These are phyloP conservation scores for Portevinia maculata DNA, from an alignment of 2,888 invertebrate genomes.

Conservation along the genomic window DNA sequence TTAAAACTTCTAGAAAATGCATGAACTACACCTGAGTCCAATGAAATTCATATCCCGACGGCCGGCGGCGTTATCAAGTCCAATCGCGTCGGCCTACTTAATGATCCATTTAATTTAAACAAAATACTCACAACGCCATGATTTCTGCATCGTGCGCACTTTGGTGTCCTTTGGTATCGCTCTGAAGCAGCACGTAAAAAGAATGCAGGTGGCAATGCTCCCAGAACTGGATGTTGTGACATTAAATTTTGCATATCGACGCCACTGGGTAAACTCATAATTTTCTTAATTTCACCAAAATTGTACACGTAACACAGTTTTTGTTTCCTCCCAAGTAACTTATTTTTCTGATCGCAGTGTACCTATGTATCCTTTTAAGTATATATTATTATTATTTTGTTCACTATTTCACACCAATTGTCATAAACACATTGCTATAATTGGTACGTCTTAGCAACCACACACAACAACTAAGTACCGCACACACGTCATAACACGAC, in stretches of 20 bases:
- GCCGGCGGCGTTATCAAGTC: no score
- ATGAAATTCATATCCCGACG: not conserved
- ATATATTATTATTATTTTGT: no score
- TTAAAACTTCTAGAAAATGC: no score
- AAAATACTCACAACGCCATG: conserved; percentile 95
- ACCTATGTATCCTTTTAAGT: not conserved
- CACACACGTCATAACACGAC: conserved; percentile 80
- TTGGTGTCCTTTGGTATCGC: conserved; percentile 97
- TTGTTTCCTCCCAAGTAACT: conserved; percentile 15
- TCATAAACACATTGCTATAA: conserved; percentile 43
- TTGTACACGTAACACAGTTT: conserved; percentile 13
- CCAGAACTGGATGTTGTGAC: conserved; percentile 92
- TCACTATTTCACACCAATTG: conserved; percentile 17
- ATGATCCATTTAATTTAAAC: no score
- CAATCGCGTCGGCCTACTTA: no score
- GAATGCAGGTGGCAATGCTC: conserved; percentile 92
- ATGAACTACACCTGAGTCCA: not conserved
- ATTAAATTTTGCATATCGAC: conserved; percentile 94
- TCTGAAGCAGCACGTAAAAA: conserved; percentile 94
- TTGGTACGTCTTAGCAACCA: conserved; percentile 24
- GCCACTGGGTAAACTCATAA: conserved; percentile 92
- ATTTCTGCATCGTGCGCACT: conserved; percentile 98
- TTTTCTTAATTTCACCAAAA: conserved; percentile 74
- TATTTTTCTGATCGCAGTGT: conserved; percentile 35
- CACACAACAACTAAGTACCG: conserved; percentile 40